phyloP scores from a whole-genome alignment of 1,140 invertebrate genomes.

The Aphelenchoides fujianensis region DNA sequence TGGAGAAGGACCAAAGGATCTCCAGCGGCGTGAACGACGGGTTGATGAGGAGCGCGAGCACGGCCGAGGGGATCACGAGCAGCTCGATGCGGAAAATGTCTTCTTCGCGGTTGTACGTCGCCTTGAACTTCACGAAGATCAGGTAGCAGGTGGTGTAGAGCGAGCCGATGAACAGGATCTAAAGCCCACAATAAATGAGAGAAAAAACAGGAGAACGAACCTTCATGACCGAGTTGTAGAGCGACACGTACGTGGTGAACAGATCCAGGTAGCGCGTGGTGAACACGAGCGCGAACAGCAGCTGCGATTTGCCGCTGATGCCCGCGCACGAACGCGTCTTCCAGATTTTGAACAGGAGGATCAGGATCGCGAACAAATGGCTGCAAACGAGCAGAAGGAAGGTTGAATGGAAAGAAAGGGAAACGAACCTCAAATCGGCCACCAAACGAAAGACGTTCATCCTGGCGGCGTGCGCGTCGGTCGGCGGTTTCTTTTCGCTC shows the following conservation, averaged over 20 bases:
- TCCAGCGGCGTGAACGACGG: conserved; percentile 59
- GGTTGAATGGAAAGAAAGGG: conserved; percentile 39
- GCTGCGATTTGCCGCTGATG: conserved; percentile 94
- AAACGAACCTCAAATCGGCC: conserved; percentile 41
- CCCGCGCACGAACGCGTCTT: conserved; percentile 71
- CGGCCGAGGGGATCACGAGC: conserved; percentile 78
- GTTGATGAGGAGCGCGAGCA: conserved; percentile 78
- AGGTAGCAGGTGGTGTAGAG: conserved; percentile 87
- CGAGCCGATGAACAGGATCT: conserved; percentile 80
- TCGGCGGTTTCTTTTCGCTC: no score
- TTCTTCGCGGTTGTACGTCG: conserved; percentile 63
- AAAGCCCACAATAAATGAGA: conserved; percentile 27
- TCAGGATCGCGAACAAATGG: conserved; percentile 43
- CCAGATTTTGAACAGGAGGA: conserved; percentile 71
- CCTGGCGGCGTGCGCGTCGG: conserved; percentile 6
- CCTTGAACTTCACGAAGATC: conserved; percentile 93
- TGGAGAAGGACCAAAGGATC: conserved; percentile 97
- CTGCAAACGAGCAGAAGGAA: conserved; percentile 38
- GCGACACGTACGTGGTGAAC: conserved; percentile 85
- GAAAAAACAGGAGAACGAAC: conserved; percentile 31
- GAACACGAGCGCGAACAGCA: conserved; percentile 92
- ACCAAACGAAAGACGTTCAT: conserved; percentile 41
- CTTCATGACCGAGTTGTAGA: conserved; percentile 97
- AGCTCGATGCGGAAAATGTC: conserved; percentile 80
- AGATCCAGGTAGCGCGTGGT: conserved; percentile 91